Evolutionary conservation across 2,888 invertebrate genomes (phyloP), one percentile per base, ranked within the genome.

Genomic region (Chymomyza procnemis): DNA sequence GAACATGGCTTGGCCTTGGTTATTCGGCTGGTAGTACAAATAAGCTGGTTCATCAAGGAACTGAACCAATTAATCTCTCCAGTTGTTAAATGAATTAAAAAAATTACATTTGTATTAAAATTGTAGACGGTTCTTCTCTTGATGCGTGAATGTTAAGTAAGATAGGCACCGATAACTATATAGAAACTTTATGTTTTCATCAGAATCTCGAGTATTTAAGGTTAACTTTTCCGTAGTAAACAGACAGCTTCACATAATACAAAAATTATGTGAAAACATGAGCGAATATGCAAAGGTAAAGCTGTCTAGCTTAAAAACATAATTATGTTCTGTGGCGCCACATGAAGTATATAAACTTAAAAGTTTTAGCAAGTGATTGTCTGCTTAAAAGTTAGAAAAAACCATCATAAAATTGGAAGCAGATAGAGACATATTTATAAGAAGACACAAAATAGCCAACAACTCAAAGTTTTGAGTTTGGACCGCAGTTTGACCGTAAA

Each of bases 321-420:
- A 48, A 48, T 48, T 48, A 8, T 4, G 9, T 50, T 16, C 16
- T 16, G 48, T 14, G n/a, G 12, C 50, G 19, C 3, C 18, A 50
- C 50, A 50, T 50, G 8, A 50, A 18, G n/a, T n/a, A n/a, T n/a
- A 19, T 50, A 5, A 19, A 16, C 16, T 18, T 16, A 50, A 50
- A 50, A 50, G 50, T 50, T 50, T 50, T 18, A 16, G 65, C 58
- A 21, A 14, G 55, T 57, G 60, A 71, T 73, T 73, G 67, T 67
- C 52, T 57, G 73, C 56, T 71, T 71, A 67, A 54, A 71, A 71
- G 64, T 47, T 61, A 58, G 46, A 14, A 64, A 50, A 26, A 64
- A 64, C 48, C 55, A 70, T 70, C 64, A 52, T 22, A 54, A 57
- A 62, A 69, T 26, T 52, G 67, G 9, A 58, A 67, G n/a, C 18